Percentiles rank a stretch among this genome's conserved stretches.
These are phyloP conservation scores for Tolypeutes matacus DNA, from an alignment of 2,797 vertebrate genomes.

Conservation along the genomic window DNA sequence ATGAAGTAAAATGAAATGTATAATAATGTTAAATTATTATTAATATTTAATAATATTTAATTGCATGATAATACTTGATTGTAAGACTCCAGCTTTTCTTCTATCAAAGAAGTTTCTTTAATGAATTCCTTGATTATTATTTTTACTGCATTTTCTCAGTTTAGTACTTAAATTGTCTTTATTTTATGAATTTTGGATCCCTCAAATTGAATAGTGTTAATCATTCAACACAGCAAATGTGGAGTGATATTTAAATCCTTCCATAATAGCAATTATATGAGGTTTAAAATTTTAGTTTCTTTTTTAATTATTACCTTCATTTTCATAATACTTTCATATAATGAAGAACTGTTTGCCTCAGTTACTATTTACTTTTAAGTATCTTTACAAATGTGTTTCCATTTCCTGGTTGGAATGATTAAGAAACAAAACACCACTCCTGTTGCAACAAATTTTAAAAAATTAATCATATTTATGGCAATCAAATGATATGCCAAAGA, in stretches of 20 bases:
- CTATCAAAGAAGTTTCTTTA: background rate
- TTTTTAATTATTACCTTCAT: background rate
- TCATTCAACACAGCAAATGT: background rate
- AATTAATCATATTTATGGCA: background rate
- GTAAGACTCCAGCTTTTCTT: background rate
- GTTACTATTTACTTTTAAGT: background rate
- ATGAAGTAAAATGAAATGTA: background rate
- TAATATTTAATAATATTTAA: background rate
- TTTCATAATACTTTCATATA: background rate
- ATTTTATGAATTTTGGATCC: background rate
- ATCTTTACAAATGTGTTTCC: background rate
- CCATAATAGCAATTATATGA: no score
- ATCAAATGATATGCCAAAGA: background rate
- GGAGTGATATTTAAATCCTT: background rate
- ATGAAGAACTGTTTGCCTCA: background rate
- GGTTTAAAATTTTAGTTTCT: background rate
- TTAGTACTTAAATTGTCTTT: background rate
- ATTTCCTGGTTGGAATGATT: background rate
- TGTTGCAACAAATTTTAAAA: background rate
- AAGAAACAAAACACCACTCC: background rate
- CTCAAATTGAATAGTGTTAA: background rate
- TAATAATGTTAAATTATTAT: background rate
- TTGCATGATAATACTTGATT: background rate
- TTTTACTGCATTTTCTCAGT: background rate
- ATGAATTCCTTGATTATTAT: background rate